Base-by-base conservation (phyloP, 2,888 invertebrate species). In the Pollenia labialis region DNA sequence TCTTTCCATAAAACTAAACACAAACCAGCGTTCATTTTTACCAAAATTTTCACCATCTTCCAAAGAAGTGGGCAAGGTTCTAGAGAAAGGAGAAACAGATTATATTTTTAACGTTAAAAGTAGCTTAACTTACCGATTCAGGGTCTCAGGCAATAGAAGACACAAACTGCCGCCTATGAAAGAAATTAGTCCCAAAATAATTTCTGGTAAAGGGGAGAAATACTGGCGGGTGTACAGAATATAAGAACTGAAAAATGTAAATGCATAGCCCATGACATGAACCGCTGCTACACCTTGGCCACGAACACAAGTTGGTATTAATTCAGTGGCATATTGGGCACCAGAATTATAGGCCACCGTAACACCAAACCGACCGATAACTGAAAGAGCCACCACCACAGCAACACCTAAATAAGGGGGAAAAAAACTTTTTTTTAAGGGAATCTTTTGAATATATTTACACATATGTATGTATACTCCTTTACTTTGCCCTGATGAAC, bases 261-360 rank as follows among this genome's bases (percentile, higher is more conserved):
- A 95, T 1, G 94, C 94, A 89, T 95, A 95, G 10, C 95, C 95
- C 80, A 94, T 94, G 4, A 95, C 95, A 90, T 95, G 95, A 2
- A 95, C 94, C 1, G 94, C 94, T 0, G 95, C 94, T 42, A 95
- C 94, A 12, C 95, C 95, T 89, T 95, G 95, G 0, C 95, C 95
- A 40, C 95, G 92, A 3, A 95, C 94, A 86, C 94, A 95, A 1
- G 95, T 95, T 16, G 95, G 95, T 80, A 95, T 94, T 42, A 95
- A 90, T 90, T 95, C 95, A 1, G 95, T 95, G 32, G 95, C 95
- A 89, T 95, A 95, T 89, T 95, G 95, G 4, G 95, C 94, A 4
- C 95, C 95, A 3, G 95, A 95, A 90, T 95, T 95, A 90, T 95
- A 95, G 14, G 95, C 95, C 8, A 95, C 94, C 32, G 95, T 95